A percentile compares a stretch with the other conserved stretches of the same genome.
Evolutionary conservation across 2,113 vertebrate species (phyloP).

Genomic region (Zapornia atra): DNA sequence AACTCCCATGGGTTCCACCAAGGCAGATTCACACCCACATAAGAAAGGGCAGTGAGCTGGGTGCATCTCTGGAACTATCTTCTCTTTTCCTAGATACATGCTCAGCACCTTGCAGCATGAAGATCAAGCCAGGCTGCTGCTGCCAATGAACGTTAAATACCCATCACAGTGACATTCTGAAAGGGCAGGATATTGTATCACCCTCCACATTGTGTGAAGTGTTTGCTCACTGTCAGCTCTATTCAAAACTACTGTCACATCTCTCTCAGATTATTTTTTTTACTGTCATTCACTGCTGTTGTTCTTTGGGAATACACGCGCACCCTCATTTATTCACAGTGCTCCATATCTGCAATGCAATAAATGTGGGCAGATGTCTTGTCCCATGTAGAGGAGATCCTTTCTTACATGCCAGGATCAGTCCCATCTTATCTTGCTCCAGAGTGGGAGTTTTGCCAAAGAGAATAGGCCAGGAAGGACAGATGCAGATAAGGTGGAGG

Average conservation of each 20-base stretch:
- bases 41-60: background rate
- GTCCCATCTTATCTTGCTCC: background rate
- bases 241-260: conserved; percentile 50
- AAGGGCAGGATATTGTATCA: conserved; percentile 62
- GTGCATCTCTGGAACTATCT: background rate
- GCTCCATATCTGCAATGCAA: background rate
- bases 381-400: background rate
- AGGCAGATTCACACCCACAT: conserved; percentile 40
- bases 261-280: background rate
- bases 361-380: background rate
- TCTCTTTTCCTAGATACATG: conserved; percentile 47
- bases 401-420: background rate
- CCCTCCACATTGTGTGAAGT: conserved; percentile 26
- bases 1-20: conserved; percentile 23
- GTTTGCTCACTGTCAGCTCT: conserved; percentile 49
- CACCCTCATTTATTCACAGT: background rate
- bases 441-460: background rate
- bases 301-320: background rate
- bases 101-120: background rate
- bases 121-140: background rate
- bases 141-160: conserved; percentile 69
- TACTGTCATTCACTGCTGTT: background rate
- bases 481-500: background rate
- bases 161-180: conserved; percentile 44
- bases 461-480: background rate